Percentiles rank a stretch among this genome's conserved stretches.
These are phyloP conservation scores for Gymnogyps californianus DNA, from an alignment of 2,113 vertebrate genomes.

Conservation along the genomic window DNA sequence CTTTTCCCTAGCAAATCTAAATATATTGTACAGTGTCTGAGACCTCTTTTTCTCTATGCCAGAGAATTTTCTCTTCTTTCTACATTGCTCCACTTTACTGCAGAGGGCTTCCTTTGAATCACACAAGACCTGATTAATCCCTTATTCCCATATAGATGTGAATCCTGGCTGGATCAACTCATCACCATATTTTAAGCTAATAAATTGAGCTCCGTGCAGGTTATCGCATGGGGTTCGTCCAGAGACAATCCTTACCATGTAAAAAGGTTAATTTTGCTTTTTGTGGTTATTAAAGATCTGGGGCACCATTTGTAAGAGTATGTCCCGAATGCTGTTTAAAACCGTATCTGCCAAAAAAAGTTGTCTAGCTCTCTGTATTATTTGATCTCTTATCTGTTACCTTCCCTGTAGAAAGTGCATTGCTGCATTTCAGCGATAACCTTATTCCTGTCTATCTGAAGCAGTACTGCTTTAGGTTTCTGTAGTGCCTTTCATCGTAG, in stretches of 20 bases:
- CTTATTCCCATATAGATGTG: not conserved
- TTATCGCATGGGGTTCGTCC: not conserved
- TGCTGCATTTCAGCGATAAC: constrained; percentile 12
- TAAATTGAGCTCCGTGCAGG: not conserved
- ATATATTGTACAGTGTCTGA: not conserved
- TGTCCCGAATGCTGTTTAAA: not conserved
- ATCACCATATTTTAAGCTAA: not conserved
- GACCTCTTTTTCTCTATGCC: not conserved
- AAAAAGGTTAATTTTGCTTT: not conserved
- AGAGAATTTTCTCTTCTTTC: not conserved
- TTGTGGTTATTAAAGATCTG: not conserved
- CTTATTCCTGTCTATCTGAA: not conserved
- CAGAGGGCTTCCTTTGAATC: not conserved
- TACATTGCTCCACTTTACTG: not conserved
- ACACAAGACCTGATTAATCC: not conserved
- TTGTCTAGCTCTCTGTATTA: not conserved
- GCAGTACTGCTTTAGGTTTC: not conserved
- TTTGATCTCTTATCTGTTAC: constrained; percentile 18
- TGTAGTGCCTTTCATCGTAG: not conserved
- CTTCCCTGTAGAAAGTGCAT: not conserved
- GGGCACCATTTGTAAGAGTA: not conserved
- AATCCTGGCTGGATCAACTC: not conserved
- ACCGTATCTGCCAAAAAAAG: not conserved
- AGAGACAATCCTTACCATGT: not conserved
- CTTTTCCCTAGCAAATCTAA: not conserved